These are phyloP conservation scores for Pygoscelis antarcticus DNA, from an alignment of 2,113 vertebrate genomes.

Conservation along the genomic window DNA sequence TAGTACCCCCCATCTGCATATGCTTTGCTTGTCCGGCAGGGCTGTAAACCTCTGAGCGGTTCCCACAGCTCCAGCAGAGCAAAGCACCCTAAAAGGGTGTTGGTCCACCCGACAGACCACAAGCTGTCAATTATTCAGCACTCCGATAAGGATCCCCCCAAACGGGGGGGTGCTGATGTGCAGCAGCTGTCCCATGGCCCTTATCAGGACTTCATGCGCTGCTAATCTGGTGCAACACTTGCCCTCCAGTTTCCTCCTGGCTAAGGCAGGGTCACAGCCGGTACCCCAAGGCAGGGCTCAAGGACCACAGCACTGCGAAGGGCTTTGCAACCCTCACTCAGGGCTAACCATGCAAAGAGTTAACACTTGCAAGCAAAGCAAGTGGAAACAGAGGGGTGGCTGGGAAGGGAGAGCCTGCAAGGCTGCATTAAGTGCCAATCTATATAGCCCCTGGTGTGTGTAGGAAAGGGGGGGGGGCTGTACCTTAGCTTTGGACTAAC, in stretches of 20 bases:
- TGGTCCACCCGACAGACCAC: neutral
- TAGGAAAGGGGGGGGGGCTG: neutral
- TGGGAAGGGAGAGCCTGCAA: neutral
- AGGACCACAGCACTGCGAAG: fast-evolving
- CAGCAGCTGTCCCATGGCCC: neutral
- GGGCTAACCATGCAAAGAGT: neutral
- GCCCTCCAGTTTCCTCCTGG: conserved; percentile 23
- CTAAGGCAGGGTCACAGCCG: neutral
- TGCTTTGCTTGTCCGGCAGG: neutral
- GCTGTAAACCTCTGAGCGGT: neutral
- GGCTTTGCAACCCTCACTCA: neutral
- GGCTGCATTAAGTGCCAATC: neutral
- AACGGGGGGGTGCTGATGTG: neutral
- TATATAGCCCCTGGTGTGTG: neutral
- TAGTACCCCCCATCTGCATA: fast-evolving
- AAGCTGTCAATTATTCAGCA: neutral
- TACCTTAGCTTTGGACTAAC: neutral
- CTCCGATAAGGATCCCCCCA: neutral
- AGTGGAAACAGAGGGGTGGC: neutral
- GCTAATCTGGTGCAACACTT: conserved; percentile 49
- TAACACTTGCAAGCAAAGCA: neutral
- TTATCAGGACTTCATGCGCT: fast-evolving
- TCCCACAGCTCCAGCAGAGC: neutral
- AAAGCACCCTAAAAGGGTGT: neutral
- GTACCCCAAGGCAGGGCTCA: neutral